A percentile compares a stretch with the other conserved stretches of the same genome.
Conservation (phyloP, 2,797 vertebrate species). For the Perodicticus potto region DNA sequence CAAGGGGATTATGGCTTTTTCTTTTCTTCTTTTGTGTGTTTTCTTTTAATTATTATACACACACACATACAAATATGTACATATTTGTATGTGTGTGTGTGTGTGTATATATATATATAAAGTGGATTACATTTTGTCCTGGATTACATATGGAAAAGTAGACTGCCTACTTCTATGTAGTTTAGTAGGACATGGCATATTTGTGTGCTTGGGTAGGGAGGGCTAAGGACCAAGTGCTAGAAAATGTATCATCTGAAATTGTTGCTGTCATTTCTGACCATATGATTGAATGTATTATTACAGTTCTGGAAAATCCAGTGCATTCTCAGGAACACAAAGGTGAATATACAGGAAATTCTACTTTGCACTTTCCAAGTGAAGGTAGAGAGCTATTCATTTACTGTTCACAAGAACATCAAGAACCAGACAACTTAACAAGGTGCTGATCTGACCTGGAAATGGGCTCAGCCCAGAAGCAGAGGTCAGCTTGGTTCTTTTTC, state of each 20-base stretch:
- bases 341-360: background rate
- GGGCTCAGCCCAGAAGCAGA: background rate
- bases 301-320: conserved; percentile 10
- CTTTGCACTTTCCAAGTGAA: conserved; percentile 22
- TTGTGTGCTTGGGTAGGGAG: background rate
- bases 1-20: background rate
- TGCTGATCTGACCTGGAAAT: background rate
- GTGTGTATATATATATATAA: background rate
- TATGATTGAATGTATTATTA: background rate
- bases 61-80: too few species aligned
- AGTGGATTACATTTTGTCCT: background rate
- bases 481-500: background rate
- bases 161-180: background rate
- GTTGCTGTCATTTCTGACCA: background rate
- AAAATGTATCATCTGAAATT: conserved; percentile 54
- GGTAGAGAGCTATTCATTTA: background rate
- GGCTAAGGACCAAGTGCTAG: background rate
- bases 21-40: background rate
- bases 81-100: background rate
- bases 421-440: background rate
- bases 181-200: background rate
- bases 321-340: background rate
- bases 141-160: background rate
- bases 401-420: background rate
- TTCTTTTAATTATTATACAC: background rate